These are phyloP conservation scores for Apis mellifera DNA, from an alignment of 1,140 invertebrate genomes.

Conservation along the genomic window DNA sequence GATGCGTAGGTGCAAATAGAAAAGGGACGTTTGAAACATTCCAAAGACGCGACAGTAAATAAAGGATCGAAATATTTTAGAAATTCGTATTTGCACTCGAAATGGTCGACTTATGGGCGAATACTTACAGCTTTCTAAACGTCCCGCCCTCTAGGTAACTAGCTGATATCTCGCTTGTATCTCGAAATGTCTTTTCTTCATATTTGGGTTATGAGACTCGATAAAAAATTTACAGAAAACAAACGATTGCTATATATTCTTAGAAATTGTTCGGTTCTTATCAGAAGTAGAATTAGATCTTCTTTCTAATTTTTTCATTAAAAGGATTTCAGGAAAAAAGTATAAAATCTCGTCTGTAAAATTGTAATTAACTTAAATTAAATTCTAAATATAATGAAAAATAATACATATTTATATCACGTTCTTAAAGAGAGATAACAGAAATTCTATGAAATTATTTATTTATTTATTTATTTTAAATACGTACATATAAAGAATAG, in stretches of 20 bases:
- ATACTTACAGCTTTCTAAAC: slow-evolving; percentile 38
- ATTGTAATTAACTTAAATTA: too few species aligned
- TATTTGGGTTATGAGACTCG: slow-evolving; percentile 29
- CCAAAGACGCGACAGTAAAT: slow-evolving; percentile 24
- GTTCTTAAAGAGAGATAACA: too few species aligned
- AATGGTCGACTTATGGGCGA: neutral
- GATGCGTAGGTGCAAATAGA: neutral
- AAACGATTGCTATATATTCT: neutral
- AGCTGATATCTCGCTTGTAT: neutral
- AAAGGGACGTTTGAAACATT: slow-evolving; percentile 14
- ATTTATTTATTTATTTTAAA: too few species aligned
- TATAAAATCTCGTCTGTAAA: too few species aligned
- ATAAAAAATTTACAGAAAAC: neutral
- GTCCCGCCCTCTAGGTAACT: neutral
- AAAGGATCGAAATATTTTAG: slow-evolving; percentile 8
- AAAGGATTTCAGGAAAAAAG: neutral
- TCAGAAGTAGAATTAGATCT: neutral
- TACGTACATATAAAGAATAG: too few species aligned
- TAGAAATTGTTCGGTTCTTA: neutral
- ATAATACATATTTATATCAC: neutral
- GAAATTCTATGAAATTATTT: too few species aligned
- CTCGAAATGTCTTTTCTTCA: slow-evolving; percentile 1
- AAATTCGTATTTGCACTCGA: slow-evolving; percentile 38
- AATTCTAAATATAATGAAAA: too few species aligned
- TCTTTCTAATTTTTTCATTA: neutral